phyloP scores from a whole-genome alignment of 2,888 invertebrate species.

The Hydroisotoma schaefferi region DNA sequence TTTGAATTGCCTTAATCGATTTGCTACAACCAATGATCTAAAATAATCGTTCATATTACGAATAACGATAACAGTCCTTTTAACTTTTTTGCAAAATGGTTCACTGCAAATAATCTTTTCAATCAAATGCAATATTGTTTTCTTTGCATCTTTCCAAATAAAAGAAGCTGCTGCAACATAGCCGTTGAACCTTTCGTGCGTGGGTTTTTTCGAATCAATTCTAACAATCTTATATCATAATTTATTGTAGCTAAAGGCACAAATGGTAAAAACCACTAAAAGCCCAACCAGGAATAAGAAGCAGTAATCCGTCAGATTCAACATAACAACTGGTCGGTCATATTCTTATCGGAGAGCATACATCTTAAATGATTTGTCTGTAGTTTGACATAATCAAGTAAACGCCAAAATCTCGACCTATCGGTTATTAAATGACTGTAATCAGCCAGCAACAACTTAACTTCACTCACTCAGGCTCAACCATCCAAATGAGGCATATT shows the following conservation, averaged over 20 bases:
- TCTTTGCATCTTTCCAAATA: too few relatives aligned
- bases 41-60: too few relatives aligned
- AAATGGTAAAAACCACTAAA: not conserved
- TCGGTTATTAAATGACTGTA: too few relatives aligned
- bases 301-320: not conserved
- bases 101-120: too few relatives aligned
- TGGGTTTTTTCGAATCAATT: constrained; percentile 1
- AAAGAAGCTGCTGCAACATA: too few relatives aligned
- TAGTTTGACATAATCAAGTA: constrained; percentile 15
- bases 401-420: constrained; percentile 9
- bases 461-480: too few relatives aligned
- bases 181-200: constrained; percentile 4
- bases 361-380: constrained; percentile 6
- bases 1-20: too few relatives aligned
- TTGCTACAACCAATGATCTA: too few relatives aligned
- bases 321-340: constrained; percentile 9
- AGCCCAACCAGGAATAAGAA: not conserved
- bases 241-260: not conserved
- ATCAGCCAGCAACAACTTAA: too few relatives aligned
- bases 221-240: constrained; percentile 14
- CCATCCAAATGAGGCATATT: not conserved
- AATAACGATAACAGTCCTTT: too few relatives aligned
- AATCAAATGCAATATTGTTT: too few relatives aligned
- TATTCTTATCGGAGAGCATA: constrained; percentile 10
- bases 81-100: too few relatives aligned